Evolutionary conservation across 2,888 invertebrate species (phyloP).

Genomic region (Agelastica alni): DNA sequence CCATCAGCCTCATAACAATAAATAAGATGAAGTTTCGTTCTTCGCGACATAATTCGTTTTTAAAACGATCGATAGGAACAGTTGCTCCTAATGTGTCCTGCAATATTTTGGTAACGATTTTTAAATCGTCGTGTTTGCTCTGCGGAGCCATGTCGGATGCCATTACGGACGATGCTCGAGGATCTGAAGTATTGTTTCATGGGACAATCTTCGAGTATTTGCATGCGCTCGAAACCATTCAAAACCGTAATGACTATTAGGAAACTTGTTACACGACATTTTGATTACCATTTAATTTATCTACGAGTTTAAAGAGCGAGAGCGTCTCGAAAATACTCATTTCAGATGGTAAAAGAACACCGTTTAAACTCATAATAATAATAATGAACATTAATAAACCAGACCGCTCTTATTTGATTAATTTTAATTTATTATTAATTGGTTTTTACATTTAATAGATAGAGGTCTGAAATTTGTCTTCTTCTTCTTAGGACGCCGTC

Average conservation of each 20-base stretch:
- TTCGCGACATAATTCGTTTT: conserved; percentile 24
- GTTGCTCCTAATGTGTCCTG: conserved; percentile 54
- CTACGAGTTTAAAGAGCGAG: too few species aligned
- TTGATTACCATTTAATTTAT: too few species aligned
- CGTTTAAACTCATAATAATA: too few species aligned
- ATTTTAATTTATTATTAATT: too few species aligned
- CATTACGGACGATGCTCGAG: conserved; percentile 20
- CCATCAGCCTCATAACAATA: neutral
- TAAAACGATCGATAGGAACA: conserved; percentile 37
- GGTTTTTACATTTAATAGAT: too few species aligned
- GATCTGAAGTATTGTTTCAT: conserved; percentile 34
- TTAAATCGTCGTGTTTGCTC: conserved; percentile 52
- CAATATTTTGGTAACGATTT: conserved; percentile 54
- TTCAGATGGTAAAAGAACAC: too few species aligned
- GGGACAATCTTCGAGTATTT: conserved; percentile 16
- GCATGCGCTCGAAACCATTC: neutral
- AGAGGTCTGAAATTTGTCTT: too few species aligned
- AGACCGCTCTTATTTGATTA: too few species aligned
- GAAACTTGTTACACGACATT: too few species aligned
- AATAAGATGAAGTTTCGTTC: neutral
- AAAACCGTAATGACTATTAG: neutral
- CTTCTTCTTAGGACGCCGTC: too few species aligned
- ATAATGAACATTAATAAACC: too few species aligned
- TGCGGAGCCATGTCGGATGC: conserved; percentile 13
- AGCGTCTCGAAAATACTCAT: too few species aligned